A percentile compares a stretch with the other conserved stretches of the same genome.
phyloP scores from a whole-genome alignment of 1,140 invertebrate species.

The Asobara japonica region DNA sequence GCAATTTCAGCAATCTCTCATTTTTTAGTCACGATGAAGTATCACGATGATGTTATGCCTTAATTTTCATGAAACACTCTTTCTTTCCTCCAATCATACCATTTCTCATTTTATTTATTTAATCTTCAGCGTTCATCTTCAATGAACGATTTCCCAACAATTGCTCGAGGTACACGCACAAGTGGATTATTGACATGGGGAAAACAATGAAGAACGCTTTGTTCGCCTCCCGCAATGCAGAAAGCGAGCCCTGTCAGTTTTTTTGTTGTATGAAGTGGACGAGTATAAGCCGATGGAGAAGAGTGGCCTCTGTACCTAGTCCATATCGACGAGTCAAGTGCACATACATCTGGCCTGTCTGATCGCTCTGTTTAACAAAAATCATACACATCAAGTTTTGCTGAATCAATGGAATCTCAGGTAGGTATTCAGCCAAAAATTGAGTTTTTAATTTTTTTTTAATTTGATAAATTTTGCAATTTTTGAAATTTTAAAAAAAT shows the following conservation, averaged over 20 bases:
- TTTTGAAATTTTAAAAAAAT: no score
- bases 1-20: no score
- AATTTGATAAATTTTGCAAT: no score
- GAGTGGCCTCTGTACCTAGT: neutral
- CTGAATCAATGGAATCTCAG: no score
- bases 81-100: neutral
- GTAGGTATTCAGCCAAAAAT: no score
- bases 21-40: no score
- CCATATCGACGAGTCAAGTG: conserved; percentile 52
- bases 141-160: neutral
- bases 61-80: neutral
- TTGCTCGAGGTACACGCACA: conserved; percentile 54
- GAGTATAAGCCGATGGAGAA: conserved; percentile 30
- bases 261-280: conserved; percentile 5
- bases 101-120: neutral
- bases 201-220: conserved; percentile 59
- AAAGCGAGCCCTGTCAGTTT: conserved; percentile 7
- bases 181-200: conserved; percentile 61
- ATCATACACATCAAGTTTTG: conserved; percentile 52
- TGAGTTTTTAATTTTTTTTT: no score
- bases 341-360: conserved; percentile 59
- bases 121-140: neutral
- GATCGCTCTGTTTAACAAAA: conserved; percentile 64
- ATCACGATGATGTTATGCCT: no score
- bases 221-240: conserved; percentile 37